These are phyloP conservation scores for Hyles lineata DNA, from an alignment of 2,888 invertebrate genomes.

Conservation along the genomic window DNA sequence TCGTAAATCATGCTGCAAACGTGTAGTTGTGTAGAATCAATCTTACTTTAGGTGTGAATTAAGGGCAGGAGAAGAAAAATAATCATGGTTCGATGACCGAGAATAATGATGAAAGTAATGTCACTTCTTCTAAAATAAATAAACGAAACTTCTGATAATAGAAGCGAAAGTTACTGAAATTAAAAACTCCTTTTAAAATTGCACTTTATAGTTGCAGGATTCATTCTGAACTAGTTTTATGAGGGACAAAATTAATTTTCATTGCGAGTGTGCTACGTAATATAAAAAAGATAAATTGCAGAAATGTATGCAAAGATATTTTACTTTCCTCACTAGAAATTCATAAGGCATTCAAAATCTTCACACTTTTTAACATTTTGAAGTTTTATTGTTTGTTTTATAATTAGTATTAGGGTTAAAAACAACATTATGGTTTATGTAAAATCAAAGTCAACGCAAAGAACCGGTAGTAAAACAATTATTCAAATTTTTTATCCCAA, in stretches of 20 bases:
- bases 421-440: too few species aligned
- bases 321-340: not conserved
- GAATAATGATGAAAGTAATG: too few species aligned
- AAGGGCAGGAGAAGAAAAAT: too few species aligned
- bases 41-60: too few species aligned
- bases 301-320: not conserved
- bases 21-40: too few species aligned
- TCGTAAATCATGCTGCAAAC: too few species aligned
- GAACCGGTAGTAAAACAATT: too few species aligned
- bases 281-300: not conserved
- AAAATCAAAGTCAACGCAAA: too few species aligned
- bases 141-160: not conserved
- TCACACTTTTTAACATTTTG: not conserved
- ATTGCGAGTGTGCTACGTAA: not conserved
- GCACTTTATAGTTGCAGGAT: not conserved
- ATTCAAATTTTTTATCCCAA: too few species aligned
- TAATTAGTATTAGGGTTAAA: too few species aligned
- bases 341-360: not conserved
- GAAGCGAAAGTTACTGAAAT: not conserved
- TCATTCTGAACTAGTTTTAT: slow-evolving; percentile 8
- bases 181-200: not conserved
- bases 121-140: not conserved
- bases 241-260: slow-evolving; percentile 5
- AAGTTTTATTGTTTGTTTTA: too few species aligned
- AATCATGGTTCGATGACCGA: too few species aligned